A percentile compares a stretch with the other conserved stretches of the same genome.
Evolutionary conservation across 2,888 invertebrate species (phyloP).

Genomic region (Bhutanitis thaidina): DNA sequence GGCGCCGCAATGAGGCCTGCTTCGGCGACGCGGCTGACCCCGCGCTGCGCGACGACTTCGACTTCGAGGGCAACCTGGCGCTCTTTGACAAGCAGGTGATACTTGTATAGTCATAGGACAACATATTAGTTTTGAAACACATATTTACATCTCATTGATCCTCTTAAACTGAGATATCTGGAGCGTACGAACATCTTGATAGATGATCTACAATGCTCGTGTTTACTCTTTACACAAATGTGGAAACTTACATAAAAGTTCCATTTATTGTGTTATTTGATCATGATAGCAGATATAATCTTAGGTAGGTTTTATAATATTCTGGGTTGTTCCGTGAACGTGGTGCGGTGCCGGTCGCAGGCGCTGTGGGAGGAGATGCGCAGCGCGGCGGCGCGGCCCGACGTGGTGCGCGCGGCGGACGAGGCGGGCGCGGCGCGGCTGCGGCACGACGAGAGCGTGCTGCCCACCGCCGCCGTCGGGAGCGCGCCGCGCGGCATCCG

Average conservation of each 20-base stretch:
- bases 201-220: too few relatives aligned
- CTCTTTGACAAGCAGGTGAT: conserved; percentile 87
- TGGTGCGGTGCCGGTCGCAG: conserved; percentile 8
- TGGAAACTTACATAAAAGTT: too few relatives aligned
- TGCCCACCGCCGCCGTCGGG: conserved; percentile 60
- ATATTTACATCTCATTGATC: too few relatives aligned
- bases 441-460: conserved; percentile 92
- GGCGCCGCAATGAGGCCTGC: conserved; percentile 86
- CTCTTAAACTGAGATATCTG: too few relatives aligned
- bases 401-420: conserved; percentile 61
- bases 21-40: conserved; percentile 87
- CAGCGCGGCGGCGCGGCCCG: conserved; percentile 43
- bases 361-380: conserved; percentile 65
- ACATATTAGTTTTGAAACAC: too few relatives aligned
- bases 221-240: too few relatives aligned
- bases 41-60: conserved; percentile 88
- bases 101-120: too few relatives aligned
- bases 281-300: too few relatives aligned
- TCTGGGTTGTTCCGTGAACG: too few relatives aligned
- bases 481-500: conserved; percentile 45
- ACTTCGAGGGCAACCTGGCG: conserved; percentile 96
- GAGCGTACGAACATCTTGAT: too few relatives aligned
- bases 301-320: too few relatives aligned
- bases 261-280: too few relatives aligned
- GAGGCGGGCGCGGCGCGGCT: conserved; percentile 62